phyloP scores from a whole-genome alignment of 2,797 vertebrate genomes.

The Gymnothorax reevesii region DNA sequence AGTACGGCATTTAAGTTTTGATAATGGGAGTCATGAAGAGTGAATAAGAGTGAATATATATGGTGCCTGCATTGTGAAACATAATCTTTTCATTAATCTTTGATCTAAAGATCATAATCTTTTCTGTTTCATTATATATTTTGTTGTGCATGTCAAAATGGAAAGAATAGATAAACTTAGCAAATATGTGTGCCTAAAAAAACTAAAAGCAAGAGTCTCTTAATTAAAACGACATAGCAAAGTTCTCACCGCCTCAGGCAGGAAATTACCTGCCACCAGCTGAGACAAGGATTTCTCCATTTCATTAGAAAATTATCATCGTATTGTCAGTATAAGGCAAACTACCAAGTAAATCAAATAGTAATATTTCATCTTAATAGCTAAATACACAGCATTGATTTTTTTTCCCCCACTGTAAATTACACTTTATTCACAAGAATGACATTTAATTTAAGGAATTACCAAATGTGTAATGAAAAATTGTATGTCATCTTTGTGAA shows the following conservation, averaged over 20 bases:
- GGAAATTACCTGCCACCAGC: not conserved
- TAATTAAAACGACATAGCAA: not conserved
- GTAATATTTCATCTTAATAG: not conserved
- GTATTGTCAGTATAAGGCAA: not conserved
- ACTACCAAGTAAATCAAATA: not conserved
- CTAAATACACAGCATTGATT: not conserved
- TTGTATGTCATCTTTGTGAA: not conserved
- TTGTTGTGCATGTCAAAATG: not conserved
- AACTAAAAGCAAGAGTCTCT: not conserved
- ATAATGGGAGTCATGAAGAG: not conserved
- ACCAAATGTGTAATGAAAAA: not conserved
- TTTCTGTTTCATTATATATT: not conserved
- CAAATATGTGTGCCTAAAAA: not conserved
- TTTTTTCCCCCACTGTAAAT: not conserved
- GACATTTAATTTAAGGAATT: not conserved
- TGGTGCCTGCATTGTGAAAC: not conserved
- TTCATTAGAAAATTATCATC: not conserved
- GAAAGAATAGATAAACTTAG: not conserved
- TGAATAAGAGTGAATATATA: not conserved
- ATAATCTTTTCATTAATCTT: too few relatives aligned
- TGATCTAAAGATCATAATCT: too few relatives aligned
- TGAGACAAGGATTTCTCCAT: not conserved
- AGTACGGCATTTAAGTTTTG: not conserved
- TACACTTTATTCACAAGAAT: not conserved
- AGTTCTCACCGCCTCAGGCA: not conserved